These are phyloP conservation scores for Botia kubotai DNA, from an alignment of 2,797 vertebrate genomes.

Conservation along the genomic window DNA sequence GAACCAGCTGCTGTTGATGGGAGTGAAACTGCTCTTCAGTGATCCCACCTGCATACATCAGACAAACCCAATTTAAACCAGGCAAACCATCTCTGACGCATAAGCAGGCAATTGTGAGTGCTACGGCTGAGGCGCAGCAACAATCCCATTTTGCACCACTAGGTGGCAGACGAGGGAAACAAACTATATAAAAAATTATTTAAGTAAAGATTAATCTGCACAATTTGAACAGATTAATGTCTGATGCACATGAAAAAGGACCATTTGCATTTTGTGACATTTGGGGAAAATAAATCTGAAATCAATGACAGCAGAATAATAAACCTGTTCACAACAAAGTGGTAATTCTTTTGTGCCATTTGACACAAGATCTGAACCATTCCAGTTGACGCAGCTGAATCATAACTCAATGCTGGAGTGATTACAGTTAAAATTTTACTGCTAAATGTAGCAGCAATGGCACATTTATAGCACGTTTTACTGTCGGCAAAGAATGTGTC, in stretches of 20 bases:
- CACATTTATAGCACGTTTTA: neutral
- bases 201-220: no score
- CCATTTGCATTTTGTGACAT: neutral
- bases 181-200: neutral
- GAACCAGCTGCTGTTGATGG: constrained; percentile 90
- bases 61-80: neutral
- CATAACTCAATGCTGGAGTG: neutral
- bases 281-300: neutral
- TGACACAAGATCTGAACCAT: neutral
- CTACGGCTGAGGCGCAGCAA: neutral
- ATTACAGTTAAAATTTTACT: neutral
- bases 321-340: neutral
- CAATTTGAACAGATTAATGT: no score
- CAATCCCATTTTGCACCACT: constrained; percentile 15
- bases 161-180: constrained; percentile 26
- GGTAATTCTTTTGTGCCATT: neutral
- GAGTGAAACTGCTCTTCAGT: constrained; percentile 92
- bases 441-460: neutral
- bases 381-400: neutral
- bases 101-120: neutral
- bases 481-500: no score
- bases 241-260: neutral
- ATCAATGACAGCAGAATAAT: neutral
- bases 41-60: constrained; percentile 81
- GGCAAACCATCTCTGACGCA: neutral